These are phyloP conservation scores for Scaptomyza graminum DNA, from an alignment of 1,140 invertebrate genomes.

Conservation along the genomic window DNA sequence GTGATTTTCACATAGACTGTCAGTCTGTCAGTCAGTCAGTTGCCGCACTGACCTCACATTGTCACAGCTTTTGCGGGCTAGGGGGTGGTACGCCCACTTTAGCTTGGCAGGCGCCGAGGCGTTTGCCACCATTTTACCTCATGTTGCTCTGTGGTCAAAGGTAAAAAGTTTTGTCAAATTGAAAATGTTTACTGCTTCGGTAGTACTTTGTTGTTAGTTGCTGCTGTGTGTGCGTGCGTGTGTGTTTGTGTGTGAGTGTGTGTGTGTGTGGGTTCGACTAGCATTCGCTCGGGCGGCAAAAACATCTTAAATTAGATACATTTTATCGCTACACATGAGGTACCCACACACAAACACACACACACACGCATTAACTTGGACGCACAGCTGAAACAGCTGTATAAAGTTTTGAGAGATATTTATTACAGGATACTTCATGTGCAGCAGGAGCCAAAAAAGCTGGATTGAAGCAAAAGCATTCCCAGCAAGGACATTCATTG, in stretches of 20 bases:
- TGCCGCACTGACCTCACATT: conserved; percentile 78
- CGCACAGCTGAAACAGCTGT: conserved; percentile 31
- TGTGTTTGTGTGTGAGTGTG: neutral
- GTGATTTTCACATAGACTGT: conserved; percentile 45
- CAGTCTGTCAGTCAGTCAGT: conserved; percentile 61
- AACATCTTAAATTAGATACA: conserved; percentile 81
- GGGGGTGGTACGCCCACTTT: conserved; percentile 10
- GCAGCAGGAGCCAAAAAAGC: conserved; percentile 22
- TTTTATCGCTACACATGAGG: conserved; percentile 77
- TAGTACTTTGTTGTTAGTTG: conserved; percentile 50
- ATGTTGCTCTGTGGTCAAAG: conserved; percentile 69
- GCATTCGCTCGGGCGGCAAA: conserved; percentile 67
- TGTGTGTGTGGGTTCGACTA: neutral
- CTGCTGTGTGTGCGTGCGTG: neutral
- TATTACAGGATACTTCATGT: conserved; percentile 75
- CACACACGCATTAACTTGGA: neutral
- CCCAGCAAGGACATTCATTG: conserved; percentile 33
- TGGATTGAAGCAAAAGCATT: neutral
- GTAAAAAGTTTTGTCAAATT: conserved; percentile 82
- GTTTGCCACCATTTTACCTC: neutral
- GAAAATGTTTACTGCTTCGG: conserved; percentile 78
- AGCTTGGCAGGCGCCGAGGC: neutral
- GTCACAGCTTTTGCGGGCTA: conserved; percentile 38
- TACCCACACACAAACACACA: conserved; percentile 28
- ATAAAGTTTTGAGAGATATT: conserved; percentile 77